Evolutionary conservation across 2,888 invertebrate species (phyloP).

Genomic region (Ganaspis brasiliensis): DNA sequence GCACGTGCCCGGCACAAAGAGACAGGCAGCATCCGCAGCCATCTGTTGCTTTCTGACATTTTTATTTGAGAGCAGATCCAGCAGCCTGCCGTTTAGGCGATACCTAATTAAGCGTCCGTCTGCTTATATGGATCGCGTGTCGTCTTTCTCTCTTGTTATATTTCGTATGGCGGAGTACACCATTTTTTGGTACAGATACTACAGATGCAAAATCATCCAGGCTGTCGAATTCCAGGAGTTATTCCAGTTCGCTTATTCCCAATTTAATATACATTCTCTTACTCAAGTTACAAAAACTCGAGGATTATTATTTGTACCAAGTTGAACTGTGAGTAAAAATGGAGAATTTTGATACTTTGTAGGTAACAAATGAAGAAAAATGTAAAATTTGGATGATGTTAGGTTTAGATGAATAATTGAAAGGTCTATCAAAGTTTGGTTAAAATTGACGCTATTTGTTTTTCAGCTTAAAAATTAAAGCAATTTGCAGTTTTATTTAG

Average conservation of each 20-base stretch:
- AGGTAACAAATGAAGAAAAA: no score
- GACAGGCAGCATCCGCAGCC: constrained; percentile 61
- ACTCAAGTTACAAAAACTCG: constrained; percentile 6
- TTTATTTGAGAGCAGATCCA: constrained; percentile 54
- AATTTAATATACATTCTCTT: constrained; percentile 1
- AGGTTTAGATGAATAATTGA: no score
- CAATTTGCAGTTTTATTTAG: no score
- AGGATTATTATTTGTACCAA: no score
- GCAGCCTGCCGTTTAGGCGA: constrained; percentile 43
- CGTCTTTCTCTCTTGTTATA: constrained; percentile 36
- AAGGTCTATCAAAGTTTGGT: no score
- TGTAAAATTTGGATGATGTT: no score
- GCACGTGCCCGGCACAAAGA: constrained; percentile 62
- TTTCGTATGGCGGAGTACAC: constrained; percentile 8
- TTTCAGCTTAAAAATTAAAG: no score
- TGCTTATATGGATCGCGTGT: constrained; percentile 30
- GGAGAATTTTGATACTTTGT: no score
- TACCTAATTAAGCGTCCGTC: constrained; percentile 55
- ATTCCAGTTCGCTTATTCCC: constrained; percentile 13
- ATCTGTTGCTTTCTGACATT: constrained; percentile 63
- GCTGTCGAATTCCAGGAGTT: neutral
- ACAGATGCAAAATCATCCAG: constrained; percentile 16
- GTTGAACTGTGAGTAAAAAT: no score
- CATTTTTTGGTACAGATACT: constrained; percentile 31
- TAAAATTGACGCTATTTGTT: no score